phyloP scores from a whole-genome alignment of 1,140 invertebrate species.

The Drosophila ercepeae region DNA sequence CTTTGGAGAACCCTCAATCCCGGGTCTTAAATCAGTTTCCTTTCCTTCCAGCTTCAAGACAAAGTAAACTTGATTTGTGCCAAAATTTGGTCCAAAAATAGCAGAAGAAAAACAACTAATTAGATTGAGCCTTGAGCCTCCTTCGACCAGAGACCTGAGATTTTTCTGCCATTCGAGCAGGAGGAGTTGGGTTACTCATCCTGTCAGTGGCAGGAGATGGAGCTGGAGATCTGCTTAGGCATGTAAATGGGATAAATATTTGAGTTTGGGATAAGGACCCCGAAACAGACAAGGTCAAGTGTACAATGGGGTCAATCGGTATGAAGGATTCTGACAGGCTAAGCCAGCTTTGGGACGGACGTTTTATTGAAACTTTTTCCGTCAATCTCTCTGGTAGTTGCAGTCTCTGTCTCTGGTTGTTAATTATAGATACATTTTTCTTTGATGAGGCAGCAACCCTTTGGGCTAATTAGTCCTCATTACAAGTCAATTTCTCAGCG shows the following conservation, averaged over 20 bases:
- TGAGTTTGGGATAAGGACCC: constrained; percentile 29
- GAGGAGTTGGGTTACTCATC: not conserved
- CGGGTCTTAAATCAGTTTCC: not conserved
- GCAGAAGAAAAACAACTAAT: constrained; percentile 33
- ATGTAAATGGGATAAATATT: constrained; percentile 51
- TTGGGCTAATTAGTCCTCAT: constrained; percentile 50
- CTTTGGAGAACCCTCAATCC: not conserved
- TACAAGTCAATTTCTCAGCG: constrained; percentile 63
- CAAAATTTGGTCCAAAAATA: constrained; percentile 35
- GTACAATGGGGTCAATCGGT: constrained; percentile 1
- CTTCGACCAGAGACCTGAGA: constrained; percentile 2
- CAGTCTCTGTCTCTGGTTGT: too few relatives aligned
- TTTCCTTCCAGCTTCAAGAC: constrained; percentile 21
- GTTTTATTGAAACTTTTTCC: too few relatives aligned
- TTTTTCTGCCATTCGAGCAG: not conserved
- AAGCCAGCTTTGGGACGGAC: not conserved
- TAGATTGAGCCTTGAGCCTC: constrained; percentile 25
- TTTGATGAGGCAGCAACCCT: not conserved
- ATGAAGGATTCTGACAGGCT: not conserved
- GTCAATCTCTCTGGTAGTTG: too few relatives aligned
- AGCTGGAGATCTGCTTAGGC: constrained; percentile 13
- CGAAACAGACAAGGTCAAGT: constrained; percentile 18
- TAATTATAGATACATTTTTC: too few relatives aligned
- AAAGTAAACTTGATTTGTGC: constrained; percentile 31
- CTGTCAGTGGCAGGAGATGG: not conserved